Base-by-base conservation (phyloP, 1,140 invertebrate genomes). In the Aplysia californica region DNA sequence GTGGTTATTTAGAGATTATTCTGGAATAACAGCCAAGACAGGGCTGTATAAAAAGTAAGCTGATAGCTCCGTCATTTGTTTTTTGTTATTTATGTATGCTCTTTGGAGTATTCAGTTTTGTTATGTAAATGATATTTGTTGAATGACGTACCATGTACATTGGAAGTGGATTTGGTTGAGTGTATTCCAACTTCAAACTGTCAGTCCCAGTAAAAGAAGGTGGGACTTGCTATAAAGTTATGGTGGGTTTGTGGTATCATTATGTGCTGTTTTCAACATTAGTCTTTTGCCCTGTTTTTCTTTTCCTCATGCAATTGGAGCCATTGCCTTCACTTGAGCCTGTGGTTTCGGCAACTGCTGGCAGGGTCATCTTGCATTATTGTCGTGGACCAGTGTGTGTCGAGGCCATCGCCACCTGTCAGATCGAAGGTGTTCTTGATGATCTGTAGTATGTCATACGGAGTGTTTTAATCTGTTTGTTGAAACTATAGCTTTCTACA, bases 301-400 rank as follows among this genome's bases (percentile, higher is more conserved):
- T 70, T 58, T 56, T 70, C 50, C 68, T 70, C 68, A 70, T 69
- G 66, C 68, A 68, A 44, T 26, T 41, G 39, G 35, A 29, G n/a
- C 35, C 35, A 68, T 66, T 36, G 26, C 35, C 6, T 56, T 44
- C 6, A 56, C 29, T 23, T 36, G n/a, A 31, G 6, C 55, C 50
- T 33, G 31, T 31, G 18, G 35, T 26, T 33, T 55, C 44, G n/a
- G 15, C 10, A n/a, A 68, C 23, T 10, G 10, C 64, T 33, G 64
- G 64, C 23, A 10, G 36, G 50, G 68, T 58, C 50, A 58, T 55
- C 31, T 33, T 39, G 41, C 55, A 56, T 33, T 70, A n/a, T n/a
- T n/a, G n/a, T n/a, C n/a, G n/a, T n/a, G n/a, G n/a, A n/a, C n/a
- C n/a, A n/a, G n/a, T n/a, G n/a, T n/a, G n/a, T n/a, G n/a, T n/a